Evolutionary conservation across 1,140 invertebrate genomes (phyloP).

Genomic region (Lanistes nyassanus): DNA sequence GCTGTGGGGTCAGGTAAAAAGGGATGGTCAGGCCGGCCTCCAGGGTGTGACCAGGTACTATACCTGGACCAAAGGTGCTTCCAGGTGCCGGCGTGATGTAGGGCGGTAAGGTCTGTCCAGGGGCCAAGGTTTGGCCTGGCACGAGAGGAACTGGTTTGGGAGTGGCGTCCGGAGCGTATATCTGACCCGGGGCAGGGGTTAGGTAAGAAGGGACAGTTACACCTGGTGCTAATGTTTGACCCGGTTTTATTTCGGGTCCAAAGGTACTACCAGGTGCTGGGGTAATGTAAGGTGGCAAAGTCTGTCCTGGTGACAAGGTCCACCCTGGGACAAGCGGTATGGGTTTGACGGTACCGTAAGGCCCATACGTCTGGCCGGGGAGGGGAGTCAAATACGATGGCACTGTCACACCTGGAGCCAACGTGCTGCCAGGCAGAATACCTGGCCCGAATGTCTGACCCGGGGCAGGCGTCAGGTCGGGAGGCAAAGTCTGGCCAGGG

Average conservation of each 20-base stretch:
- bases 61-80: slow-evolving; percentile 38
- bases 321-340: slow-evolving; percentile 8
- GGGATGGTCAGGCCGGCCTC: slow-evolving; percentile 32
- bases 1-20: slow-evolving; percentile 32
- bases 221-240: slow-evolving; percentile 33
- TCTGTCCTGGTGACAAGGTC: slow-evolving; percentile 32
- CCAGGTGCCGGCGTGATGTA: slow-evolving; percentile 49
- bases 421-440: slow-evolving; percentile 35
- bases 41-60: slow-evolving; percentile 38
- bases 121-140: slow-evolving; percentile 39
- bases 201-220: slow-evolving; percentile 25
- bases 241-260: slow-evolving; percentile 29
- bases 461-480: slow-evolving; percentile 43
- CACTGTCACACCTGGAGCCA: slow-evolving; percentile 39
- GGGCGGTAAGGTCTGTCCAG: slow-evolving; percentile 18
- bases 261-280: slow-evolving; percentile 42
- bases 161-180: slow-evolving; percentile 40
- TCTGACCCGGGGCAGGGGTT: slow-evolving; percentile 41
- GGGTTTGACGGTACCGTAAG: not conserved
- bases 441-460: slow-evolving; percentile 45
- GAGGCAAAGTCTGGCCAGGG: slow-evolving; percentile 26
- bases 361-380: slow-evolving; percentile 38
- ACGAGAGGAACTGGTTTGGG: slow-evolving; percentile 34
- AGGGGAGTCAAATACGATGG: slow-evolving; percentile 35
- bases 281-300: slow-evolving; percentile 40